A percentile compares a stretch with the other conserved stretches of the same genome.
Evolutionary conservation across 2,888 invertebrate species (phyloP).

Genomic region (Ceraclea dissimilis): DNA sequence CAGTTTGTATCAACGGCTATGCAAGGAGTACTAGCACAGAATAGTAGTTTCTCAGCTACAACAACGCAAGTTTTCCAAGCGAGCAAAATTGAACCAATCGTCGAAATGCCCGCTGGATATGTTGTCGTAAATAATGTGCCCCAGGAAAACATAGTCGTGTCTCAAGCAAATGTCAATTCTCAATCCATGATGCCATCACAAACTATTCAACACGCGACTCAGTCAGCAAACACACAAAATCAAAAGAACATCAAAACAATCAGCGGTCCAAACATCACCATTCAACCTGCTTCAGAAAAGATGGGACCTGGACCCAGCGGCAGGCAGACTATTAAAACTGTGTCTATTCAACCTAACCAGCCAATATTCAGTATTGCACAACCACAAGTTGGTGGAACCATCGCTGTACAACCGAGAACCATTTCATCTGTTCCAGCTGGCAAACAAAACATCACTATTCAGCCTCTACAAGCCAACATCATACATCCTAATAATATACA

Average conservation of each 20-base stretch:
- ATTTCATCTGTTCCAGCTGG: conserved; percentile 28
- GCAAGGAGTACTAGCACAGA: conserved; percentile 71
- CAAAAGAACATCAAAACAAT: conserved; percentile 41
- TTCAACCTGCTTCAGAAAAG: conserved; percentile 46
- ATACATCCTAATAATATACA: conserved; percentile 41
- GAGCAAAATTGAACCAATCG: conserved; percentile 74
- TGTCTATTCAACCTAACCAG: conserved; percentile 28
- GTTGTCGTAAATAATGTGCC: conserved; percentile 60
- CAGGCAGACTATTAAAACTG: conserved; percentile 42
- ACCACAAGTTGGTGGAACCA: conserved; percentile 22
- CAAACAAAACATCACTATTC: conserved; percentile 37
- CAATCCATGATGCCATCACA: conserved; percentile 43
- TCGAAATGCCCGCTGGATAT: conserved; percentile 66
- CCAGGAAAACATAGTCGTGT: conserved; percentile 37
- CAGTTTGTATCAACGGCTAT: conserved; percentile 76
- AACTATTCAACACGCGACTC: conserved; percentile 25
- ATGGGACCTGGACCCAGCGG: conserved; percentile 26
- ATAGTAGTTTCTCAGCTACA: conserved; percentile 77
- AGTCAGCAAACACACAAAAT: conserved; percentile 35
- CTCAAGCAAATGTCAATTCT: conserved; percentile 32
- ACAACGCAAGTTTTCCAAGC: conserved; percentile 80
- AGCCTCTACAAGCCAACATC: conserved; percentile 45
- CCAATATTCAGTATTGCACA: conserved; percentile 23
- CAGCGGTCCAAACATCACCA: conserved; percentile 40
- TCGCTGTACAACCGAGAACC: conserved; percentile 20